phyloP scores from a whole-genome alignment of 1,140 invertebrate genomes.

The Colletes gigas region DNA sequence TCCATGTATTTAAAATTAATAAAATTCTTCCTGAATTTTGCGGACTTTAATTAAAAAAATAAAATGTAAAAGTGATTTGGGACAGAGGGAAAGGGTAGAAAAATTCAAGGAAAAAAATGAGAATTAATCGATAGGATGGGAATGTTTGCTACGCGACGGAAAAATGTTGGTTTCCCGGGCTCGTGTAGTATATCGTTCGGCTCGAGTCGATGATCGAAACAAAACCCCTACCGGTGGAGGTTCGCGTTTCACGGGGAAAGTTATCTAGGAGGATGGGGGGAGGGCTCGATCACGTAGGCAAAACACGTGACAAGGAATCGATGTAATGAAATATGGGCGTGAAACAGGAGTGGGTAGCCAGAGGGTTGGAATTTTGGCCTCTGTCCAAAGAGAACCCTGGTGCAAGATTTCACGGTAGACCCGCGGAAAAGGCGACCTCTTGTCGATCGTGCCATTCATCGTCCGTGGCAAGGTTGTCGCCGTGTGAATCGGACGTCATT shows the following conservation, averaged over 20 bases:
- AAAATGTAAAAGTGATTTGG: too few species aligned
- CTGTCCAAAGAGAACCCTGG: constrained; percentile 30
- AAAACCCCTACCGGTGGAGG: neutral
- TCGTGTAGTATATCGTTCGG: neutral
- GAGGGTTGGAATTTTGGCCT: constrained; percentile 18
- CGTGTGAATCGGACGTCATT: constrained; percentile 60
- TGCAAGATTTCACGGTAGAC: constrained; percentile 16
- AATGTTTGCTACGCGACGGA: too few species aligned
- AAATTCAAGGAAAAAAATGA: too few species aligned
- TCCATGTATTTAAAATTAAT: too few species aligned
- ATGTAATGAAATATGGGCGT: constrained; percentile 42
- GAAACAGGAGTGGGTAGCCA: neutral
- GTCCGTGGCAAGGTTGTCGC: constrained; percentile 24
- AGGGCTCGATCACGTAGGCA: constrained; percentile 38
- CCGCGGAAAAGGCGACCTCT: constrained; percentile 36
- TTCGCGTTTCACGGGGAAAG: neutral
- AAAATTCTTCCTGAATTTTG: too few species aligned
- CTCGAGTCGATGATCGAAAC: constrained; percentile 9
- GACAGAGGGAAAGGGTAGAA: too few species aligned
- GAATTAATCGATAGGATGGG: too few species aligned
- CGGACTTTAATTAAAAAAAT: too few species aligned
- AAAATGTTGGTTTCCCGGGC: too few species aligned
- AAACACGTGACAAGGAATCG: constrained; percentile 50
- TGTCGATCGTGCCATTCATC: constrained; percentile 54
- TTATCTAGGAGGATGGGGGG: neutral